These are phyloP conservation scores for Urocitellus parryii DNA, from an alignment of 2,113 vertebrate species.

Conservation along the genomic window DNA sequence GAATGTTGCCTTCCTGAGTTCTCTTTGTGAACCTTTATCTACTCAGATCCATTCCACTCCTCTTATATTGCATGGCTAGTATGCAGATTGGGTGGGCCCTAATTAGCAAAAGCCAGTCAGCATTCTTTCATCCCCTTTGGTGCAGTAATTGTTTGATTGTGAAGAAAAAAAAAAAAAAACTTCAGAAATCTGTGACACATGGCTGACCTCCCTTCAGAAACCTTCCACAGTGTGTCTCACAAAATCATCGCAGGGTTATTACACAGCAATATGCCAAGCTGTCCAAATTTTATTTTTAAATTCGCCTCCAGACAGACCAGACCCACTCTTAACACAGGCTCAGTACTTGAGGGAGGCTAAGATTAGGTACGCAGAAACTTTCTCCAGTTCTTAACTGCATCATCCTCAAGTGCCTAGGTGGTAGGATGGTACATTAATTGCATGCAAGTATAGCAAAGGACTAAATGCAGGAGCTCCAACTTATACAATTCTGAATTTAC, in stretches of 20 bases:
- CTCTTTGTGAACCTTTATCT: background rate
- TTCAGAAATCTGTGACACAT: background rate
- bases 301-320: background rate
- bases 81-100: background rate
- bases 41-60: background rate
- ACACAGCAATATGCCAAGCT: background rate
- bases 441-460: background rate
- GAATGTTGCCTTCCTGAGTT: background rate
- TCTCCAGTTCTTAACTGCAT: background rate
- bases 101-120: background rate
- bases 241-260: constrained; percentile 35
- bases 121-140: background rate
- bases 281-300: background rate
- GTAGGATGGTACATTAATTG: background rate
- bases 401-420: background rate
- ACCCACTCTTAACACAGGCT: background rate
- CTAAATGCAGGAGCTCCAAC: background rate
- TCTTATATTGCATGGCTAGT: background rate
- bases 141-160: background rate
- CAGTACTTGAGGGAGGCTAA: background rate
- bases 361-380: background rate
- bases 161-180: background rate
- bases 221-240: background rate
- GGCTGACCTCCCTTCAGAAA: constrained; percentile 39
- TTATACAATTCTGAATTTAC: background rate